A percentile compares a stretch with the other conserved stretches of the same genome.
Conservation (phyloP, 2,797 vertebrate genomes). For the Xyrichtys novacula region DNA sequence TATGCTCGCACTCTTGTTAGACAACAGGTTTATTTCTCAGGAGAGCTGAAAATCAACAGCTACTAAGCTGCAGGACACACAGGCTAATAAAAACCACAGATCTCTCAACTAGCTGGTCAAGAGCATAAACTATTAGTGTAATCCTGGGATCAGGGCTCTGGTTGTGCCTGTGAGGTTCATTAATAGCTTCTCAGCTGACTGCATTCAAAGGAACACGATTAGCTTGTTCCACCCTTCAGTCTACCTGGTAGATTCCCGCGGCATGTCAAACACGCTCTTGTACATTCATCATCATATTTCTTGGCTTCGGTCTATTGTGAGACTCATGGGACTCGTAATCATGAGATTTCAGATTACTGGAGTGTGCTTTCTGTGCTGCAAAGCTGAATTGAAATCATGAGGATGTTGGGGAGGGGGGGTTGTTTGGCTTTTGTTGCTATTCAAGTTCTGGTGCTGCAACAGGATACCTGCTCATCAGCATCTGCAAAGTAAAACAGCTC, state of each 20-base stretch:
- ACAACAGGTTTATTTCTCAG: conserved; percentile 3
- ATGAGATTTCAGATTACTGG: conserved; percentile 7
- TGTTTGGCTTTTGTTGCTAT: background rate
- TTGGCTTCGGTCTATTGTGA: conserved; percentile 24
- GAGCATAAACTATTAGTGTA: conserved; percentile 69
- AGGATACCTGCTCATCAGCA: conserved; percentile 4
- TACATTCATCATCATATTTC: conserved; percentile 29
- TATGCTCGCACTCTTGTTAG: too few relatives aligned
- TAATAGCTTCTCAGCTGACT: conserved; percentile 69
- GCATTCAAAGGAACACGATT: conserved; percentile 63
- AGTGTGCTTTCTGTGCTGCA: background rate
- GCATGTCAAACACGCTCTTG: conserved; percentile 41
- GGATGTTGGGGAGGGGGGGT: background rate
- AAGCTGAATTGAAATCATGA: conserved; percentile 1
- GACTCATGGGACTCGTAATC: conserved; percentile 19
- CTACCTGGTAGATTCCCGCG: conserved; percentile 46
- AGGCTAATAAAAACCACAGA: conserved; percentile 36
- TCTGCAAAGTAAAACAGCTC: background rate
- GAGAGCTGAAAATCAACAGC: conserved; percentile 17
- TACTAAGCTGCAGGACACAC: conserved; percentile 14
- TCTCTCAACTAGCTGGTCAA: conserved; percentile 48
- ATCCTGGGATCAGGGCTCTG: conserved; percentile 69
- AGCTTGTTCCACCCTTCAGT: conserved; percentile 55
- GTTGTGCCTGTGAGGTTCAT: conserved; percentile 62
- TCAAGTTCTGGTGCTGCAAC: background rate